Conservation (phyloP, 2,797 vertebrate genomes). For the Trichosurus vulpecula region DNA sequence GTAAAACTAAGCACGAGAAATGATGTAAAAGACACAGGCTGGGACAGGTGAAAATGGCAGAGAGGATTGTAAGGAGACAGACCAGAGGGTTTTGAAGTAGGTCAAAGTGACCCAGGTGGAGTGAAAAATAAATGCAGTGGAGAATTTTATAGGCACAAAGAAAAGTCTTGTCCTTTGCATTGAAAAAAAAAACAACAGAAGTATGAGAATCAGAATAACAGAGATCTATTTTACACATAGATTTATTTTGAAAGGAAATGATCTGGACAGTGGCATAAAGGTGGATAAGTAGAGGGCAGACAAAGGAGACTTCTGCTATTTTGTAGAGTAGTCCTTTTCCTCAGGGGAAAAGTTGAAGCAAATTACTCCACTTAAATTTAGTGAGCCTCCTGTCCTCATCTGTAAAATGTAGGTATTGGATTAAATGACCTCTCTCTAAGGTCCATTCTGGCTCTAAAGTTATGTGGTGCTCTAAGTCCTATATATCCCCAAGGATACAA, state of each 20-base stretch:
- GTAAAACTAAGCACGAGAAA: neutral
- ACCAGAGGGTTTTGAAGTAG: neutral
- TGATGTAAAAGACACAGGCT: constrained; percentile 18
- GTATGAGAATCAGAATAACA: neutral
- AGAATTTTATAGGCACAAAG: constrained; percentile 6
- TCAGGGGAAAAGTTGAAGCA: neutral
- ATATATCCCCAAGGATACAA: neutral
- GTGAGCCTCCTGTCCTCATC: neutral
- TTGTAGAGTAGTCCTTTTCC: too few species aligned
- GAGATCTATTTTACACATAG: neutral
- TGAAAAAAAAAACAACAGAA: neutral
- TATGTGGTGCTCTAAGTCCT: neutral
- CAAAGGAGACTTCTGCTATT: neutral
- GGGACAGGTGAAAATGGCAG: neutral
- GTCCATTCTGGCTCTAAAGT: neutral
- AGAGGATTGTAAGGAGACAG: neutral
- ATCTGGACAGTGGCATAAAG: neutral
- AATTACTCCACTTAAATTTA: neutral
- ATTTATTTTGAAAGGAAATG: neutral
- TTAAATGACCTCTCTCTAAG: neutral
- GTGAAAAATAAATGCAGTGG: constrained; percentile 18
- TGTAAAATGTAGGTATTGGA: neutral
- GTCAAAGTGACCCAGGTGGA: constrained; percentile 9
- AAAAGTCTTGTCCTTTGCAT: neutral
- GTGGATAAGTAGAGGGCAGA: neutral